Evolutionary conservation across 2,797 vertebrate genomes (phyloP).

Genomic region (Lepus oiostolus): DNA sequence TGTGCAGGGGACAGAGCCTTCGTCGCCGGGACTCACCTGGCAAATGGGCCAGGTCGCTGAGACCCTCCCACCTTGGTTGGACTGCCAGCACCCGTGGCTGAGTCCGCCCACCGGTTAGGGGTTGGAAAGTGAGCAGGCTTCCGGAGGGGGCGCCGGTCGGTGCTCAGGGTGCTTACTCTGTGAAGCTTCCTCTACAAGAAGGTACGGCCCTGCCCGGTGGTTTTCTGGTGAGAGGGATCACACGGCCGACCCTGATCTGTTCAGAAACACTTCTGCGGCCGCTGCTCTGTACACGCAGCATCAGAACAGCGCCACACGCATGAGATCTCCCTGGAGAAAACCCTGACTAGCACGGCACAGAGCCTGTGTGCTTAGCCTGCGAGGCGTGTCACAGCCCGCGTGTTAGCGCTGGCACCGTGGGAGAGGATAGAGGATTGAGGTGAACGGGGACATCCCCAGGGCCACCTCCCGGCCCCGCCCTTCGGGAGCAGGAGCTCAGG

Average conservation of each 20-base stretch:
- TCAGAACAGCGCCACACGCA: slow-evolving; percentile 66
- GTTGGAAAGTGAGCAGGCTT: slow-evolving; percentile 79
- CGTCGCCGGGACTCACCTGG: neutral
- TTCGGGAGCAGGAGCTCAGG: neutral
- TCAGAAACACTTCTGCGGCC: slow-evolving; percentile 60
- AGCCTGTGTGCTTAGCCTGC: neutral
- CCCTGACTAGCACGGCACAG: neutral
- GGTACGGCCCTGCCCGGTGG: slow-evolving; percentile 58
- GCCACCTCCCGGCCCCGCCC: accelerated
- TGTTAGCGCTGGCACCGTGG: neutral
- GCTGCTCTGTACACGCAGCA: slow-evolving; percentile 55
- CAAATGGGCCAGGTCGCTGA: neutral
- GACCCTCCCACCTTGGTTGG: too few species aligned
- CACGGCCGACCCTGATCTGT: slow-evolving; percentile 73
- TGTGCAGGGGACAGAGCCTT: accelerated
- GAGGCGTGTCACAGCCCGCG: slow-evolving; percentile 46
- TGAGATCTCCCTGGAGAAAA: slow-evolving; percentile 59
- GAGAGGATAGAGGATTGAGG: neutral
- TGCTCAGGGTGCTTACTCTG: slow-evolving; percentile 58
- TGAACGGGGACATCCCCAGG: neutral
- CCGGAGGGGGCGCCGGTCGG: slow-evolving; percentile 68
- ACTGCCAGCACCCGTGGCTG: neutral
- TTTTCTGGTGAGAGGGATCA: slow-evolving; percentile 70
- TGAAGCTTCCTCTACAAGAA: slow-evolving; percentile 72
- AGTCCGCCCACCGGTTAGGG: neutral